phyloP scores from a whole-genome alignment of 1,140 invertebrate genomes.

The Drosophila ananassae region DNA sequence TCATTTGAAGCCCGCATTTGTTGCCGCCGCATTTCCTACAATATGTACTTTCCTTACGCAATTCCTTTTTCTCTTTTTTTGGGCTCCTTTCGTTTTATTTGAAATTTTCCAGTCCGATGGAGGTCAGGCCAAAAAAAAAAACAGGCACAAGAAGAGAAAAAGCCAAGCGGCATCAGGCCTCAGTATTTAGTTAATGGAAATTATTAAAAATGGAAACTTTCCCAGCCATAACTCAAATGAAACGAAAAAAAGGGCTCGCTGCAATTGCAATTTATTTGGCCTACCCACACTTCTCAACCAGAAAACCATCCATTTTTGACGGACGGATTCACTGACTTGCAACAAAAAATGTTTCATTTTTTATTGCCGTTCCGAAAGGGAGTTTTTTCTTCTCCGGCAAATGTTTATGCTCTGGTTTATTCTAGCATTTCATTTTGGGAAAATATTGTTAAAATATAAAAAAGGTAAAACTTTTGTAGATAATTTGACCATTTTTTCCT shows the following conservation, averaged over 20 bases:
- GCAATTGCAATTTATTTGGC: slow-evolving; percentile 36
- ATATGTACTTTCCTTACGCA: slow-evolving; percentile 56
- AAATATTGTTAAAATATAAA: not conserved
- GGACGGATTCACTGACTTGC: slow-evolving; percentile 40
- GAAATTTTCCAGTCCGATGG: slow-evolving; percentile 17
- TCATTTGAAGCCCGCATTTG: slow-evolving; percentile 58
- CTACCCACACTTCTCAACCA: slow-evolving; percentile 1
- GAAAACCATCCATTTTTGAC: slow-evolving; percentile 10
- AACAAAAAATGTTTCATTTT: slow-evolving; percentile 41
- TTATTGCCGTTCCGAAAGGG: slow-evolving; percentile 25
- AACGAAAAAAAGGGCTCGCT: slow-evolving; percentile 1
- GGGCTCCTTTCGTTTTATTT: slow-evolving; percentile 9
- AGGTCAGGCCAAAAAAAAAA: slow-evolving; percentile 19
- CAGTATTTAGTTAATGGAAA: slow-evolving; percentile 71
- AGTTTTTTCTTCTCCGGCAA: slow-evolving; percentile 12
- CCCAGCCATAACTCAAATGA: slow-evolving; percentile 25
- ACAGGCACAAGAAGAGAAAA: slow-evolving; percentile 14
- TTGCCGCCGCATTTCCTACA: slow-evolving; percentile 59
- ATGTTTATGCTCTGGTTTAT: slow-evolving; percentile 25
- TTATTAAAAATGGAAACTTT: slow-evolving; percentile 59
- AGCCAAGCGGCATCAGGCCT: slow-evolving; percentile 21
- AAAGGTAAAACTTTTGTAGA: not conserved
- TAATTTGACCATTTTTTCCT: not conserved
- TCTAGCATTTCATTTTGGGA: slow-evolving; percentile 1
- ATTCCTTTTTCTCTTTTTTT: slow-evolving; percentile 41